These are phyloP conservation scores for Dendrolimus houi DNA, from an alignment of 2,888 invertebrate species.

Conservation along the genomic window DNA sequence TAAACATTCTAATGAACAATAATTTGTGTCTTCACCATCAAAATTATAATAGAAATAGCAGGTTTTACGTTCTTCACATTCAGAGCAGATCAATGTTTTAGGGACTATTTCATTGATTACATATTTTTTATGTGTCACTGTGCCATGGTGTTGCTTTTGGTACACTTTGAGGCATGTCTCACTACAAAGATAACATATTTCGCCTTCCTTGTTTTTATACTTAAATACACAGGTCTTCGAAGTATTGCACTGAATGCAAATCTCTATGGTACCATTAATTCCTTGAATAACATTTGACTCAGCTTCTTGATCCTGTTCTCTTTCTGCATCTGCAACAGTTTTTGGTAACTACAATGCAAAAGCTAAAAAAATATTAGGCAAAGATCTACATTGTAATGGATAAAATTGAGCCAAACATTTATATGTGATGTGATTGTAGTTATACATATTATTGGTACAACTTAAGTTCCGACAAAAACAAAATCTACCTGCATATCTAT, in stretches of 20 bases:
- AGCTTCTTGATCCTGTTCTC: conserved; percentile 61
- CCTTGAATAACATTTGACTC: conserved; percentile 55
- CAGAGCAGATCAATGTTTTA: conserved; percentile 41
- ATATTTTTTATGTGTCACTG: conserved; percentile 47
- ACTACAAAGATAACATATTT: conserved; percentile 56
- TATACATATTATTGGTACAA: no score
- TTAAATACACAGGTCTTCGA: conserved; percentile 45
- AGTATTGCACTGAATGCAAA: conserved; percentile 62
- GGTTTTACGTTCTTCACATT: conserved; percentile 57
- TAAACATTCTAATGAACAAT: conserved; percentile 73
- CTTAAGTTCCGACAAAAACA: no score
- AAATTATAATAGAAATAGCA: conserved; percentile 66
- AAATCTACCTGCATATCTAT: no score
- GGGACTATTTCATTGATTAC: conserved; percentile 56
- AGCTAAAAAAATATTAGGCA: no score
- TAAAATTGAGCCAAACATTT: no score
- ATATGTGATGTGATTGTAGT: no score
- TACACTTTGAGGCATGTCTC: conserved; percentile 65
- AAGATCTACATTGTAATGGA: no score
- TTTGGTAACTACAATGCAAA: no score
- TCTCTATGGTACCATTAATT: conserved; percentile 40
- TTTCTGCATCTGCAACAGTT: conserved; percentile 57
- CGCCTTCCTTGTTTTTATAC: conserved; percentile 35
- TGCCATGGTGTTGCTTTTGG: conserved; percentile 45
- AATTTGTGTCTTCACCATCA: conserved; percentile 63